Evolutionary conservation across 2,113 vertebrate genomes (phyloP).

Genomic region (Stegostoma tigrinum): DNA sequence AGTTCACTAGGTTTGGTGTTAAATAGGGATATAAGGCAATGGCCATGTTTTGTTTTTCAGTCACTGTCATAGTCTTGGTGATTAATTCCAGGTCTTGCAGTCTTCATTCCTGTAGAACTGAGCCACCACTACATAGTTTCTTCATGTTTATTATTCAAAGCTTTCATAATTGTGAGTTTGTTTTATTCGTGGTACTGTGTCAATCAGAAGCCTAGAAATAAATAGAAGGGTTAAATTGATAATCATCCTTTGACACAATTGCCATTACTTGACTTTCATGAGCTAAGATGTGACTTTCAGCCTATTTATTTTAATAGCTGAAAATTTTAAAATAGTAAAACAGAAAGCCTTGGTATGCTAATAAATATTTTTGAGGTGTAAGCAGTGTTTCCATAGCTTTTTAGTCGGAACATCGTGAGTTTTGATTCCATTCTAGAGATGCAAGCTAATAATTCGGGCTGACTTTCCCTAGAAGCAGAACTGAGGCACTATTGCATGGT

Average conservation of each 20-base stretch:
- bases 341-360: not conserved
- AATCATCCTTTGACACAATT: not conserved
- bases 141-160: slow-evolving; percentile 70
- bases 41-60: not conserved
- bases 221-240: slow-evolving; percentile 8
- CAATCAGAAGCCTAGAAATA: slow-evolving; percentile 72
- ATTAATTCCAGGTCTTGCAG: not conserved
- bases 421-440: not conserved
- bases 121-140: slow-evolving; percentile 33
- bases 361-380: not conserved
- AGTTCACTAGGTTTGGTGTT: not conserved
- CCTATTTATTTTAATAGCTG: not conserved
- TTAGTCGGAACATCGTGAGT: not conserved
- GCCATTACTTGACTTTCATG: not conserved
- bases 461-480: not conserved
- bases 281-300: not conserved
- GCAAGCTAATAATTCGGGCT: not conserved
- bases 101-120: not conserved
- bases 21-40: not conserved
- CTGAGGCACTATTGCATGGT: not conserved
- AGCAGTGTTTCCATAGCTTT: not conserved
- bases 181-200: slow-evolving; percentile 85
- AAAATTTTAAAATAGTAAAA: not conserved
- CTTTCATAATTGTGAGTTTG: slow-evolving; percentile 91
- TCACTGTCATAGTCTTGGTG: slow-evolving; percentile 1